Evolutionary conservation across 2,888 invertebrate species (phyloP).

Genomic region (Acronicta leporina): DNA sequence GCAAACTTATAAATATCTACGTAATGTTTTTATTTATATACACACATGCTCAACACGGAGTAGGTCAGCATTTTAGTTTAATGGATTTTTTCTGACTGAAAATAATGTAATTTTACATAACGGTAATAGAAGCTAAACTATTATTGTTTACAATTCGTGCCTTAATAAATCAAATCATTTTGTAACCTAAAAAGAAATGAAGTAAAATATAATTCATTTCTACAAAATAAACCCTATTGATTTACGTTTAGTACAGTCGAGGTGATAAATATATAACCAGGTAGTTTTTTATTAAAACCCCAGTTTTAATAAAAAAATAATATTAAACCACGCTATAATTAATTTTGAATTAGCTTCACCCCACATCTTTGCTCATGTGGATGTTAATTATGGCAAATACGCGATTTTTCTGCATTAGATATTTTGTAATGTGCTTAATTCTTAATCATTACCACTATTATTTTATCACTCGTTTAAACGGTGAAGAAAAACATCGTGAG

Average conservation of each 20-base stretch:
- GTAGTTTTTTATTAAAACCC: no score
- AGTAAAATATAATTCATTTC: conserved; percentile 17
- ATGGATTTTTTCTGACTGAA: not conserved
- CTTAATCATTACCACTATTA: no score
- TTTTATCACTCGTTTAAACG: no score
- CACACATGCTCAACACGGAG: conserved; percentile 1
- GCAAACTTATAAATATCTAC: not conserved
- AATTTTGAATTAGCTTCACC: no score
- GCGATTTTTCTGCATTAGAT: no score
- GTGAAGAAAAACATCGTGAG: no score
- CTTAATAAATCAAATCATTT: conserved; percentile 9
- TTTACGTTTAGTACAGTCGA: conserved; percentile 8
- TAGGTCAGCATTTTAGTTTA: not conserved
- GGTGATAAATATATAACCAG: not conserved
- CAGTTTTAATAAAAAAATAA: no score
- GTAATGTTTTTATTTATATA: conserved; percentile 6
- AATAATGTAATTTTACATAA: not conserved
- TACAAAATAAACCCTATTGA: conserved; percentile 4
- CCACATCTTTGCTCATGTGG: no score
- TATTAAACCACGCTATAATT: no score
- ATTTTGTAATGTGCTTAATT: no score
- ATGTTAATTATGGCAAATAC: no score
- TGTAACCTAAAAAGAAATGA: conserved; percentile 3
- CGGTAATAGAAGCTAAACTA: not conserved
- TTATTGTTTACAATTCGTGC: conserved; percentile 1